Evolutionary conservation across 2,888 invertebrate species (phyloP), one percentile per base, ranked within the genome.

Genomic region (Orchesella flavescens): DNA sequence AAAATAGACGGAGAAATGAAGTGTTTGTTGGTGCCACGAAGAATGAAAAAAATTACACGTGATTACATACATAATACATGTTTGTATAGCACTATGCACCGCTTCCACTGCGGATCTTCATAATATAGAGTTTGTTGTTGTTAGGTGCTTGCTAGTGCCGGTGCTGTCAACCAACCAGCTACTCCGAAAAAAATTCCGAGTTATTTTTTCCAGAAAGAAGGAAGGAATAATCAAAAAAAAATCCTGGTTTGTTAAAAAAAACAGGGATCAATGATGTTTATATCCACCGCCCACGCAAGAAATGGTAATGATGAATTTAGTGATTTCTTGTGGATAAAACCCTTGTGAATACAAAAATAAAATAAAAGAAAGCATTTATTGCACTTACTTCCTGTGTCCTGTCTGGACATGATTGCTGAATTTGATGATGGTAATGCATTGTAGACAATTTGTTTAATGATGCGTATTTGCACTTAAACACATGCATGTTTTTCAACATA

Each of bases 21-120:
- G 55, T 55, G 24, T 24, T 34, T 49, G 69, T 69, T 24, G 23
- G 69, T 69, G 69, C 69, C 49, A 21, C 21, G 46, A 34, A 34
- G 34, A 21, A n/a, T 68, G 12, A 49, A 49, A 49, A 66, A 46
- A 49, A 17, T 10, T 57, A 57, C 57, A 57, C 10, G 57, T n/a
- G 21, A 57, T 57, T 13, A 57, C 57, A 57, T 19, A 57, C 57
- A 57, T 57, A 57, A 57, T 49, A 49, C 49, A 49, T 49, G 49
- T 49, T n/a, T 49, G 49, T 49, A 49, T 49, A n/a, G n/a, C 44
- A 49, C n/a, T 3, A 7, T 15, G 5, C 12, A n/a, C 49, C 49
- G 49, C 49, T 10, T 7, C 49, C 49, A n/a, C 10, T 3, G 34
- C 2, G 34, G 2, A 7, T 34, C 34, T 34, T 34, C 34, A 34